Percentiles rank a stretch among this genome's conserved stretches.
phyloP scores from a whole-genome alignment of 2,888 invertebrate species.

The Agrenia bidenticulata region DNA sequence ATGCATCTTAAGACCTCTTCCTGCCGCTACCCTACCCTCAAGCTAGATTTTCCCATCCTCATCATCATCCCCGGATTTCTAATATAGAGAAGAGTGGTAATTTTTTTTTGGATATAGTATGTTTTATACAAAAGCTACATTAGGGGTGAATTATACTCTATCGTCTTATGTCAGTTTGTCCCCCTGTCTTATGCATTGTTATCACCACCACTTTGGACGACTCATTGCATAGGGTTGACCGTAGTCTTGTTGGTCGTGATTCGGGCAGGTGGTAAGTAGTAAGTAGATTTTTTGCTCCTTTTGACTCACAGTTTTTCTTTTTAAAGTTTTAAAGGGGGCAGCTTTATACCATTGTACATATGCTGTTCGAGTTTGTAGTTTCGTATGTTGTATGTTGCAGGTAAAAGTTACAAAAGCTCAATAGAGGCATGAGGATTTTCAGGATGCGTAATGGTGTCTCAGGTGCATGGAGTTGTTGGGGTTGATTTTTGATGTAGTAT shows the following conservation, averaged over 20 bases:
- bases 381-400: constrained; percentile 2
- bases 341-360: not conserved
- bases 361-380: not conserved
- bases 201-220: not conserved
- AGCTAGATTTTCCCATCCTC: constrained; percentile 14
- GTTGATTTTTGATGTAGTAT: not conserved
- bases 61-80: constrained; percentile 20
- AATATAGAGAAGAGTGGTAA: no score
- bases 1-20: constrained; percentile 17
- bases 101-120: constrained; percentile 8
- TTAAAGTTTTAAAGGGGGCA: constrained; percentile 6
- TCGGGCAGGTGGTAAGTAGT: constrained; percentile 17
- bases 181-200: not conserved
- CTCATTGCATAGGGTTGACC: constrained; percentile 10
- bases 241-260: constrained; percentile 11
- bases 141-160: not conserved
- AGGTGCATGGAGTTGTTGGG: constrained; percentile 12
- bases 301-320: not conserved
- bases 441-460: constrained; percentile 19
- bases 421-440: constrained; percentile 15
- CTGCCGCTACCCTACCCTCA: constrained; percentile 24
- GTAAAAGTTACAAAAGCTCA: constrained; percentile 12
- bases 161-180: not conserved
- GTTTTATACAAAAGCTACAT: not conserved
- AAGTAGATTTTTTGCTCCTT: constrained; percentile 15